Evolutionary conservation across 2,888 invertebrate genomes (phyloP).

Genomic region (Diplolepis rosae): DNA sequence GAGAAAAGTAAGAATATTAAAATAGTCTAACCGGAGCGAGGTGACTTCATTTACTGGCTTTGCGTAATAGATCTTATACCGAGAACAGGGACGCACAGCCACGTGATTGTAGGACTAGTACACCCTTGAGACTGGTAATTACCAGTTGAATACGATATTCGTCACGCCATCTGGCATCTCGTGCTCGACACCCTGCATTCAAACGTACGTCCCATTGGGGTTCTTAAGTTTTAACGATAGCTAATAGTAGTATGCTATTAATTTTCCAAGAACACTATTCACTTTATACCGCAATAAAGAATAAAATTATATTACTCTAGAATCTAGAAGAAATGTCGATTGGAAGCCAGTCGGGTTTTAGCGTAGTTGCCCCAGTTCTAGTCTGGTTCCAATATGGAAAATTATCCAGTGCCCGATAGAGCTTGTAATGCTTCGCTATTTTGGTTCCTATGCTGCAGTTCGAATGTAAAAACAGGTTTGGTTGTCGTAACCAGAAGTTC

Average conservation of each 20-base stretch:
- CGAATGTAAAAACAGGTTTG: too few species aligned
- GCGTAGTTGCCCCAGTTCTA: too few species aligned
- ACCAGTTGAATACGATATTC: constrained; percentile 57
- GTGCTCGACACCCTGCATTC: not conserved
- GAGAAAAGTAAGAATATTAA: constrained; percentile 3
- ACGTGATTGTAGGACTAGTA: constrained; percentile 11
- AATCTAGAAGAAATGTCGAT: too few species aligned
- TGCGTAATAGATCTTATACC: not conserved
- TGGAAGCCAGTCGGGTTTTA: too few species aligned
- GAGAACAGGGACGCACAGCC: not conserved
- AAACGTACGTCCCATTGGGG: not conserved
- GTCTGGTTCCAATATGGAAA: too few species aligned
- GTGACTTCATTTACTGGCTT: not conserved
- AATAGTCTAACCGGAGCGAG: not conserved
- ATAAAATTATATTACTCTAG: too few species aligned
- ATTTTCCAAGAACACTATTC: not conserved
- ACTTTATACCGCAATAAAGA: too few species aligned
- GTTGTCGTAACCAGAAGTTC: too few species aligned
- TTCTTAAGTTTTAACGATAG: not conserved
- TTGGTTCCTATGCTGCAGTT: too few species aligned
- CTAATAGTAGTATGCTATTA: not conserved
- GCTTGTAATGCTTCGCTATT: too few species aligned
- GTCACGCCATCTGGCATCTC: constrained; percentile 57
- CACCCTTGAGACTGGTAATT: constrained; percentile 47
- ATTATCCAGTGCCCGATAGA: too few species aligned